Percentiles rank a stretch among this genome's conserved stretches.
phyloP scores from a whole-genome alignment of 2,113 vertebrate species.

The Xyrauchen texanus region DNA sequence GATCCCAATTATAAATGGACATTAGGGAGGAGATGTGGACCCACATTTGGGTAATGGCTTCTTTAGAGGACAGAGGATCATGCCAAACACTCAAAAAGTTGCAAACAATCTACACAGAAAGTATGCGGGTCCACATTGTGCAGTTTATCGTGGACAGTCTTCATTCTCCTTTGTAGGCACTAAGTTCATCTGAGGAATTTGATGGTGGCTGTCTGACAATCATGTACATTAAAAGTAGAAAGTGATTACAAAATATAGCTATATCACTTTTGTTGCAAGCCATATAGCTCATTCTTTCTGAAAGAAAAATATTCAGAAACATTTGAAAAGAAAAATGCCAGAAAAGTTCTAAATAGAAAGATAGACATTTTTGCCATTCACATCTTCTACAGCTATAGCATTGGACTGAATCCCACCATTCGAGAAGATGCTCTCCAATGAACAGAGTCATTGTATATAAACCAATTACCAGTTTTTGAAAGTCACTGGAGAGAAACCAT shows the following conservation, averaged over 20 bases:
- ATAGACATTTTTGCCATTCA: background rate
- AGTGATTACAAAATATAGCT: background rate
- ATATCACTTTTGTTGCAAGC: constrained; percentile 5
- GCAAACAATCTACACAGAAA: constrained; percentile 9
- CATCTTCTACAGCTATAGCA: constrained; percentile 14
- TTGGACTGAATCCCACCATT: constrained; percentile 18
- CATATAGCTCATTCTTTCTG: background rate
- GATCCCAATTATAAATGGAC: constrained; percentile 23
- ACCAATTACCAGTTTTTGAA: constrained; percentile 35
- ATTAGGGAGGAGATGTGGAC: constrained; percentile 7
- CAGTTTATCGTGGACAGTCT: constrained; percentile 49
- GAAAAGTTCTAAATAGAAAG: constrained; percentile 20
- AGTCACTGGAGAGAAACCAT: constrained; percentile 24
- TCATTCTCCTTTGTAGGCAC: constrained; percentile 57
- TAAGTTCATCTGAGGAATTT: constrained; percentile 43
- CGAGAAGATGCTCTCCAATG: constrained; percentile 10
- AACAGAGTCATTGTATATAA: background rate
- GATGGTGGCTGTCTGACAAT: constrained; percentile 29
- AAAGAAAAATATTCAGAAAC: background rate
- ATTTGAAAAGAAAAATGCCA: background rate
- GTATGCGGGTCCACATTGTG: constrained; percentile 41
- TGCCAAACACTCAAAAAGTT: constrained; percentile 12
- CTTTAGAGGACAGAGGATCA: constrained; percentile 24
- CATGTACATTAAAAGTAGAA: background rate
- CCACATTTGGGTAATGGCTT: constrained; percentile 40